phyloP scores from a whole-genome alignment of 2,113 vertebrate genomes.

The Muntiacus muntjak region DNA sequence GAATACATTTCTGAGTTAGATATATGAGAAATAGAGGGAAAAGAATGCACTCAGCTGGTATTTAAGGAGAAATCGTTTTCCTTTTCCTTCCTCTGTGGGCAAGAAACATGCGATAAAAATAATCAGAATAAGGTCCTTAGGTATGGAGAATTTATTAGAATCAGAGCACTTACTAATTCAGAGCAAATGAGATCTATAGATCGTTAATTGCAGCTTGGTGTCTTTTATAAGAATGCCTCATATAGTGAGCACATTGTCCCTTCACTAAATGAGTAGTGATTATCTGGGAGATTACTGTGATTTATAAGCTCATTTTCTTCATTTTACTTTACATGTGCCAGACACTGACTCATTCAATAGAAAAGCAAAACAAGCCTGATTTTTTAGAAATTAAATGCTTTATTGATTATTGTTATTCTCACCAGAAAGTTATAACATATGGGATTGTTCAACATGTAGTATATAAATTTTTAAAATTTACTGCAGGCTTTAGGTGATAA shows the following conservation, averaged over 20 bases:
- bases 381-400: constrained; percentile 63
- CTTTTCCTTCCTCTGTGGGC: constrained; percentile 56
- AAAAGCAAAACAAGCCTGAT: constrained; percentile 64
- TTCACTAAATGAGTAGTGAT: constrained; percentile 68
- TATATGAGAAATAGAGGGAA: constrained; percentile 32
- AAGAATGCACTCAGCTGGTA: constrained; percentile 26
- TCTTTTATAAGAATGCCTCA: constrained; percentile 71
- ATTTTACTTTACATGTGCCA: constrained; percentile 67
- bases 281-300: constrained; percentile 72
- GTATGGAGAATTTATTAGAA: constrained; percentile 71
- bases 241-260: constrained; percentile 69
- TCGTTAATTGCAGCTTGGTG: constrained; percentile 68
- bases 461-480: constrained; percentile 25
- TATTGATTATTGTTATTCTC: constrained; percentile 64
- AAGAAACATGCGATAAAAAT: constrained; percentile 64
- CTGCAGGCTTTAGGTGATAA: constrained; percentile 8
- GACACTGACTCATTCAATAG: constrained; percentile 71
- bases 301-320: constrained; percentile 74
- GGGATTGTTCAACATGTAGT: background rate
- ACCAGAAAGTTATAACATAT: constrained; percentile 41
- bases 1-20: constrained; percentile 27
- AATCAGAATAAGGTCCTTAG: constrained; percentile 69
- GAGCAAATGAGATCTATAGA: constrained; percentile 75
- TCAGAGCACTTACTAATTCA: constrained; percentile 67
- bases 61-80: constrained; percentile 39